phyloP scores from a whole-genome alignment of 2,797 vertebrate genomes.

The Arnoldichthys spilopterus region DNA sequence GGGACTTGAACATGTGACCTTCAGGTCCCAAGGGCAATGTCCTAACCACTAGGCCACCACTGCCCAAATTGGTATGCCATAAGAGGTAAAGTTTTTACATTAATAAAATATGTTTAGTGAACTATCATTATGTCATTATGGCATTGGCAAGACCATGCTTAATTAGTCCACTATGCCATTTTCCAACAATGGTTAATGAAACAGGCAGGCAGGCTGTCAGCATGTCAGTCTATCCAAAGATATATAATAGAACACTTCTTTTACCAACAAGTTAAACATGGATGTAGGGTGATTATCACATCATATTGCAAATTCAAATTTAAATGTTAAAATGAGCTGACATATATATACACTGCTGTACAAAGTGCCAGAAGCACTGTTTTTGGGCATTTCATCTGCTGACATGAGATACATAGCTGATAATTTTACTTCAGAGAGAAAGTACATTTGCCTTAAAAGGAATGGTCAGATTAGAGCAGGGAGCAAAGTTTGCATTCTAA shows the following conservation, averaged over 20 bases:
- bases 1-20: too few relatives aligned
- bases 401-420: not conserved
- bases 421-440: not conserved
- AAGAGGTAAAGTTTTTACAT: conserved; percentile 23
- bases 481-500: not conserved
- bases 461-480: not conserved
- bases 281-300: not conserved
- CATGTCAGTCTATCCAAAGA: not conserved
- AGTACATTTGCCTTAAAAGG: not conserved
- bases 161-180: not conserved
- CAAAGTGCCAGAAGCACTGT: not conserved
- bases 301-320: not conserved
- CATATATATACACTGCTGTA: not conserved
- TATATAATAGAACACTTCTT: not conserved
- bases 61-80: not conserved
- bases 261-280: not conserved
- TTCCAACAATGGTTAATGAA: not conserved
- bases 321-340: not conserved
- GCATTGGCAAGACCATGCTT: not conserved
- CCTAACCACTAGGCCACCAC: too few relatives aligned
- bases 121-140: not conserved
- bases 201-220: not conserved
- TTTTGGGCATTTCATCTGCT: not conserved
- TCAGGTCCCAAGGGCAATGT: too few relatives aligned
- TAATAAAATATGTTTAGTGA: conserved; percentile 14